Conservation (phyloP, 2,113 vertebrate genomes). For the Lagopus leucura region DNA sequence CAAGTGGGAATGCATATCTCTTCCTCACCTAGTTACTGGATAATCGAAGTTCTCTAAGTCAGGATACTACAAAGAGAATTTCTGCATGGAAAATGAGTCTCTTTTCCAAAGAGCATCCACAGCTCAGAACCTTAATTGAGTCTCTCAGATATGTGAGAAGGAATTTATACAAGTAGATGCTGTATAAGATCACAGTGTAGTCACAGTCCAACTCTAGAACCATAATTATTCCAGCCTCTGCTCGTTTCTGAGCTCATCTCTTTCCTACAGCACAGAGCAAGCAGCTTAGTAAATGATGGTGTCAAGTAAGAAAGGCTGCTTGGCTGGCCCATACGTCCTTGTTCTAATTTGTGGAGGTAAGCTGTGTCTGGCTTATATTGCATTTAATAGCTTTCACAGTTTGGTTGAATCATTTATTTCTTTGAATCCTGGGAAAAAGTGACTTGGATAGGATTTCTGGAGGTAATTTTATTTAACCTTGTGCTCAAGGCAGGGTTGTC, state of each 20-base stretch:
- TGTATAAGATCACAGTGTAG: neutral
- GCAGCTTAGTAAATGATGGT: neutral
- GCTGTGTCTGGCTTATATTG: neutral
- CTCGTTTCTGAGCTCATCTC: neutral
- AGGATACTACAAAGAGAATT: neutral
- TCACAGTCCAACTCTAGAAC: neutral
- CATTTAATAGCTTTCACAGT: neutral
- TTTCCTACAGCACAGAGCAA: neutral
- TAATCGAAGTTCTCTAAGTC: neutral
- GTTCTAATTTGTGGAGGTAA: neutral
- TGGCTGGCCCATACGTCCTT: neutral
- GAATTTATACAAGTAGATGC: neutral
- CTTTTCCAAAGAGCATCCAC: neutral
- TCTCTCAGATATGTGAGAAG: neutral
- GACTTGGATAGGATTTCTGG: neutral
- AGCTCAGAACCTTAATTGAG: neutral
- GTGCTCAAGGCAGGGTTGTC: neutral
- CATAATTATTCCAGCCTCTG: neutral
- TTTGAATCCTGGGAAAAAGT: neutral
- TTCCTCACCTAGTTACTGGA: neutral
- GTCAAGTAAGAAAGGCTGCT: neutral
- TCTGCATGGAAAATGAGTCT: neutral
- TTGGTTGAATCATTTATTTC: neutral
- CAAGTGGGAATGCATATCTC: rapidly evolving
- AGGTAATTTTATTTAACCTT: neutral